These are phyloP conservation scores for Xerus rutilus DNA, from an alignment of 2,797 vertebrate species.

Conservation along the genomic window DNA sequence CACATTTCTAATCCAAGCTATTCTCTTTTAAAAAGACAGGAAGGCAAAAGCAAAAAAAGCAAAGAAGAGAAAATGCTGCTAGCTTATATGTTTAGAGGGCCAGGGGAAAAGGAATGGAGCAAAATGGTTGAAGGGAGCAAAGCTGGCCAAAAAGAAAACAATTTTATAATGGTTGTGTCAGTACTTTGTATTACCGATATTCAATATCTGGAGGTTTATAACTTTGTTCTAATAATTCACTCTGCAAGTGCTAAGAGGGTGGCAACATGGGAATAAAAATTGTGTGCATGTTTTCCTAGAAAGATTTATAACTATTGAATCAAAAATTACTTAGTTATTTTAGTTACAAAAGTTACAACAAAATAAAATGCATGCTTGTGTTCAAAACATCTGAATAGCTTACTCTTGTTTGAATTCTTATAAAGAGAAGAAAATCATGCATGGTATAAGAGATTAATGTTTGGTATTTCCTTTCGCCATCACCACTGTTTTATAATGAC, in stretches of 20 bases:
- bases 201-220: conserved; percentile 50
- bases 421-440: conserved; percentile 63
- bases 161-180: conserved; percentile 31
- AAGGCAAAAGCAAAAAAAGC: conserved; percentile 36
- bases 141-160: conserved; percentile 46
- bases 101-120: neutral
- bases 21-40: conserved; percentile 14
- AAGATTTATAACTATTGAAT: conserved; percentile 70
- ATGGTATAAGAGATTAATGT: conserved; percentile 60
- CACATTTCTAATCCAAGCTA: conserved; percentile 25
- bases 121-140: conserved; percentile 50
- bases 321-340: conserved; percentile 71
- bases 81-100: conserved; percentile 54
- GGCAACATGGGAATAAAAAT: conserved; percentile 60
- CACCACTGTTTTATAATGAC: conserved; percentile 68
- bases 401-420: conserved; percentile 47
- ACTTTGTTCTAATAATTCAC: conserved; percentile 73
- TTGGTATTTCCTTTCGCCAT: conserved; percentile 57
- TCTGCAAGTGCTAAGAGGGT: conserved; percentile 64
- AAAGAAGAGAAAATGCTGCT: conserved; percentile 46
- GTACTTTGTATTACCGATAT: conserved; percentile 60
- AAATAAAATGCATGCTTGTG: conserved; percentile 68
- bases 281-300: conserved; percentile 59
- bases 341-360: conserved; percentile 70
- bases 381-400: conserved; percentile 62